Percentiles rank a stretch among this genome's conserved stretches.
Conservation (phyloP, 2,888 invertebrate species). For the Mesochorus sp. region DNA sequence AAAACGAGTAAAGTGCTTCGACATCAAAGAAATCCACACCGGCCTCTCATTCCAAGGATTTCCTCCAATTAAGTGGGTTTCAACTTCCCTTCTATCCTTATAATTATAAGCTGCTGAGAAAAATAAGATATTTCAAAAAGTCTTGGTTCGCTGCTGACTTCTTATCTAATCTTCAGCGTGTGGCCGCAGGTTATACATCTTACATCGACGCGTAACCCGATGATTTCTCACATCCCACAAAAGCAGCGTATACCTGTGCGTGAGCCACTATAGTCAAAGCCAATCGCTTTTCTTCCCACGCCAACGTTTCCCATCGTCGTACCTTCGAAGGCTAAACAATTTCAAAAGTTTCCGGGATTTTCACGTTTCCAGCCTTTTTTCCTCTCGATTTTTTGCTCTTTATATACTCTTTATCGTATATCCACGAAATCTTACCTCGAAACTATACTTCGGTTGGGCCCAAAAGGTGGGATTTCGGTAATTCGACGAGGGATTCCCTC, state of each 20-base stretch:
- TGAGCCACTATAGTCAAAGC: slow-evolving; percentile 33
- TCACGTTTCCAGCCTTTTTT: slow-evolving; percentile 47
- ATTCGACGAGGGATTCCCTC: slow-evolving; percentile 74
- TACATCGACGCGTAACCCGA: slow-evolving; percentile 32
- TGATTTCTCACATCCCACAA: slow-evolving; percentile 21
- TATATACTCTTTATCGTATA: slow-evolving; percentile 34
- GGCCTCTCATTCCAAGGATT: background rate
- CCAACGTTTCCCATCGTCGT: slow-evolving; percentile 41
- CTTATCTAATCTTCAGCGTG: slow-evolving; percentile 40
- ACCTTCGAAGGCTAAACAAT: background rate
- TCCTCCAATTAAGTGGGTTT: background rate
- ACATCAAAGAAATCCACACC: background rate
- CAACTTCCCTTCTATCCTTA: background rate
- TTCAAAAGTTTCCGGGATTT: slow-evolving; percentile 42
- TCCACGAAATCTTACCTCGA: slow-evolving; percentile 48
- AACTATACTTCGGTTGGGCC: slow-evolving; percentile 66
- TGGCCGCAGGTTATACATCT: slow-evolving; percentile 1
- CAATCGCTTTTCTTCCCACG: slow-evolving; percentile 57
- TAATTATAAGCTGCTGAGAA: slow-evolving; percentile 2
- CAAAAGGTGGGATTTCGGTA: slow-evolving; percentile 77
- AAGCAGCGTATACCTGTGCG: background rate
- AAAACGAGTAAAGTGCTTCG: background rate
- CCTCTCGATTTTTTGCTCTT: slow-evolving; percentile 22
- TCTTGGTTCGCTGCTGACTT: slow-evolving; percentile 3
- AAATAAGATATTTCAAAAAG: background rate